These are phyloP conservation scores for Taxidea taxus DNA, from an alignment of 2,113 vertebrate species.

Conservation along the genomic window DNA sequence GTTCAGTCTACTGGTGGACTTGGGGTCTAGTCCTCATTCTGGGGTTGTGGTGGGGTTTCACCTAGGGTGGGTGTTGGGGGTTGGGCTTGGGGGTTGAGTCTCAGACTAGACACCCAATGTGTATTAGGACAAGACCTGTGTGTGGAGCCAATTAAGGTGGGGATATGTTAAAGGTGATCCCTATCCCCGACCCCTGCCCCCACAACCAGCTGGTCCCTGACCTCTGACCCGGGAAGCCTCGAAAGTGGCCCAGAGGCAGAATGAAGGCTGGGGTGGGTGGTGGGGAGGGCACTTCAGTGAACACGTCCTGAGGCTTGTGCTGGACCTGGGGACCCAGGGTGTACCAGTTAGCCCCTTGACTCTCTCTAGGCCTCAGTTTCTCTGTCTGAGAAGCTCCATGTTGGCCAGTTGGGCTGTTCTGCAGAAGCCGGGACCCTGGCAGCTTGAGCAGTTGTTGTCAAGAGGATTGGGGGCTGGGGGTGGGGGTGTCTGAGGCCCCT, in stretches of 20 bases:
- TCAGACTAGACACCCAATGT: neutral
- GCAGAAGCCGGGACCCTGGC: neutral
- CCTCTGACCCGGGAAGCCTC: neutral
- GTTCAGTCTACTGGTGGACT: neutral
- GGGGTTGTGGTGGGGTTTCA: neutral
- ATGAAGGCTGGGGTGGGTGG: too few relatives aligned
- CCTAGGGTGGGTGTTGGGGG: neutral
- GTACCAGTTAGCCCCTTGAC: neutral
- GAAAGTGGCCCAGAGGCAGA: neutral
- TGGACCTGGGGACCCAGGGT: neutral
- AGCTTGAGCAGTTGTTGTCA: neutral
- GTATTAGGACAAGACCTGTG: neutral
- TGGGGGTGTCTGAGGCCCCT: accelerated
- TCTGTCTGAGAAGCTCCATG: neutral
- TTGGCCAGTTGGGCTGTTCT: neutral
- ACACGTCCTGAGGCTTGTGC: neutral
- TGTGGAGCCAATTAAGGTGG: neutral
- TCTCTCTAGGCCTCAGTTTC: neutral
- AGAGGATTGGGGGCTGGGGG: neutral
- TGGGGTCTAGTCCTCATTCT: neutral
- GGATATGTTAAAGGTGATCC: neutral
- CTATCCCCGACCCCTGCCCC: neutral
- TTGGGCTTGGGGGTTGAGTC: neutral
- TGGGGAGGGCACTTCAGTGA: neutral
- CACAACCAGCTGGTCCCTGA: neutral